phyloP scores from a whole-genome alignment of 2,888 invertebrate genomes.

The Leucophora obtusa region DNA sequence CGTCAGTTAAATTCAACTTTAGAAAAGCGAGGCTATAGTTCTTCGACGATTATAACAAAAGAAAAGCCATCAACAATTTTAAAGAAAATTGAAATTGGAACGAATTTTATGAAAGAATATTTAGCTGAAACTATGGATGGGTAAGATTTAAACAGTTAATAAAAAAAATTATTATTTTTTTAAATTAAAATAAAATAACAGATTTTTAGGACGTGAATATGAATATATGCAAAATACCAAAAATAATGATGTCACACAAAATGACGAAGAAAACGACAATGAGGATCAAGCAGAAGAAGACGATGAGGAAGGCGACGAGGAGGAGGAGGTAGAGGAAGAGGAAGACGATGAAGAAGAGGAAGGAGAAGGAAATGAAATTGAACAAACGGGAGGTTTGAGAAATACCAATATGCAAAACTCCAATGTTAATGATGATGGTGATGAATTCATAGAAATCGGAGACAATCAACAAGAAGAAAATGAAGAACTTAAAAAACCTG shows the following conservation, averaged over 20 bases:
- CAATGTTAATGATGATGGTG: slow-evolving; percentile 64
- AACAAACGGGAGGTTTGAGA: slow-evolving; percentile 33
- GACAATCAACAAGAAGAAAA: slow-evolving; percentile 61
- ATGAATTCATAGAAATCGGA: slow-evolving; percentile 74
- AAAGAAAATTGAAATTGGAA: slow-evolving; percentile 77
- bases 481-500: slow-evolving; percentile 68
- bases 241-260: slow-evolving; percentile 40
- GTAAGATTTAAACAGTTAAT: slow-evolving; percentile 69
- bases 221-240: slow-evolving; percentile 69
- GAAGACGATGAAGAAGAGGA: slow-evolving; percentile 62
- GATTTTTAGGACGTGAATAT: slow-evolving; percentile 76
- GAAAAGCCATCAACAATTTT: slow-evolving; percentile 78
- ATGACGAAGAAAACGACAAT: slow-evolving; percentile 45
- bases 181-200: slow-evolving; percentile 57
- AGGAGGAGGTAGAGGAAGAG: slow-evolving; percentile 57
- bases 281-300: slow-evolving; percentile 41
- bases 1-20: slow-evolving; percentile 74
- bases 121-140: slow-evolving; percentile 76
- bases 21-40: slow-evolving; percentile 75
- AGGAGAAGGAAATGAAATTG: slow-evolving; percentile 51
- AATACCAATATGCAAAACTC: slow-evolving; percentile 56
- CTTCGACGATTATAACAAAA: slow-evolving; percentile 72
- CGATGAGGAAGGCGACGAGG: slow-evolving; percentile 38
- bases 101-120: slow-evolving; percentile 76
- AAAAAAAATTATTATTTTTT: background rate